Percentiles rank a stretch among this genome's conserved stretches.
Evolutionary conservation across 2,888 invertebrate genomes (phyloP).

Genomic region (Parnassius smintheus): DNA sequence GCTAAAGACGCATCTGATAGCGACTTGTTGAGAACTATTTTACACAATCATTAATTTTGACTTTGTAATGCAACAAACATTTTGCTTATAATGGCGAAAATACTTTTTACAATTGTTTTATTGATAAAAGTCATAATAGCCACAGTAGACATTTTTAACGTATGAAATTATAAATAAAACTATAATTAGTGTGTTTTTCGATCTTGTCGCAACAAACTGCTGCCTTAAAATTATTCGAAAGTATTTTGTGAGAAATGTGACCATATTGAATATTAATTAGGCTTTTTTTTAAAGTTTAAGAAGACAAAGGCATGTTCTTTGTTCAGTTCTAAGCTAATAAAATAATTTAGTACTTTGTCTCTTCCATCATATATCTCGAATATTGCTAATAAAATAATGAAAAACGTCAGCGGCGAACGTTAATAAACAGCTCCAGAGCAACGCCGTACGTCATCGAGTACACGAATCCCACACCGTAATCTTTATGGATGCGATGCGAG

Average conservation of each 20-base stretch:
- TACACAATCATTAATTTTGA: slow-evolving; percentile 22
- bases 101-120: slow-evolving; percentile 3
- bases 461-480: slow-evolving; percentile 36
- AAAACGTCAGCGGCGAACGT: slow-evolving; percentile 30
- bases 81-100: slow-evolving; percentile 20
- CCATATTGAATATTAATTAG: too few relatives aligned
- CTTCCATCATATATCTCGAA: slow-evolving; percentile 26
- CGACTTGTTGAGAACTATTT: slow-evolving; percentile 13
- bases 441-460: slow-evolving; percentile 38
- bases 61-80: slow-evolving; percentile 23
- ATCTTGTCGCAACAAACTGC: too few relatives aligned
- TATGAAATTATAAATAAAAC: not conserved
- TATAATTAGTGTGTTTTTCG: not conserved
- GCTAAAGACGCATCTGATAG: slow-evolving; percentile 19
- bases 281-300: too few relatives aligned
- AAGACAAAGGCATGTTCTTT: not conserved
- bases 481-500: slow-evolving; percentile 44
- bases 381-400: slow-evolving; percentile 28
- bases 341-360: slow-evolving; percentile 11
- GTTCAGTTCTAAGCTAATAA: not conserved
- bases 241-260: too few relatives aligned
- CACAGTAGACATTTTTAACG: not conserved
- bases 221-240: too few relatives aligned
- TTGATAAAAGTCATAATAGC: not conserved
- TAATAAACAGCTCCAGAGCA: slow-evolving; percentile 33